Base-by-base conservation (phyloP, 2,113 vertebrate species). In the Indicator maculatus region DNA sequence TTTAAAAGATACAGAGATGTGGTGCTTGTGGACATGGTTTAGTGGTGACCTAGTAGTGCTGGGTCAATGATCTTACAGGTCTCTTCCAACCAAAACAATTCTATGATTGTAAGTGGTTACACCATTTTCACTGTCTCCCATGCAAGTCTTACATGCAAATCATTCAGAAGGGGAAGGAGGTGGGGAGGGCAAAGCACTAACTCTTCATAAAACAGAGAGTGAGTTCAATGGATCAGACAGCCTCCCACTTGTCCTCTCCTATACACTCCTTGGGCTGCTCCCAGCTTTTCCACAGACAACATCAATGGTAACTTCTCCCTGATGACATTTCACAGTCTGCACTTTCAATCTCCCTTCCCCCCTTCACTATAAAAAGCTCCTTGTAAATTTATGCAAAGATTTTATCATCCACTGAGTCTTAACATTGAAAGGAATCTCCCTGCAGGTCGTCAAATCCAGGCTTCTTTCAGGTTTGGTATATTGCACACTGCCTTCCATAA, bases 311-410 rank as follows among this genome's bases (percentile, higher is more conserved):
- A 83, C 65, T 86, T 83, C 78, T 47, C 60, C 61, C 31, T 78
- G 76, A 81, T 1, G 16, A 90, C 27, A 75, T 90, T 95, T 82
- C 76, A 63, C 33, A 80, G 47, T 28, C 70, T 83, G 76, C 61
- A 83, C 73, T 92, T 96, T 93, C 86, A 93, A 1, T 1, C 47
- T 88, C 47, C 65, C 93, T 93, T 95, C 9, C 27, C 8, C 33
- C 6, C 20, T 92, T 75, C 58, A 36, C 76, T 93, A 92, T 86
- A 94, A 95, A 95, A 95, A 96, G 38, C 61, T 92, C 33, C 13
- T 50, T 69, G 86, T 47, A 96, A 96, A 94, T 94, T 93, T 94
- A 91, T 94, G 92, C 88, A 77, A 89, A 94, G 73, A 70, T 44
- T 74, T 93, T 67, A 84, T 88, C 69, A 86, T 95, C 92, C 31